phyloP scores from a whole-genome alignment of 2,797 vertebrate species.

The Pantherophis alleghaniensis region DNA sequence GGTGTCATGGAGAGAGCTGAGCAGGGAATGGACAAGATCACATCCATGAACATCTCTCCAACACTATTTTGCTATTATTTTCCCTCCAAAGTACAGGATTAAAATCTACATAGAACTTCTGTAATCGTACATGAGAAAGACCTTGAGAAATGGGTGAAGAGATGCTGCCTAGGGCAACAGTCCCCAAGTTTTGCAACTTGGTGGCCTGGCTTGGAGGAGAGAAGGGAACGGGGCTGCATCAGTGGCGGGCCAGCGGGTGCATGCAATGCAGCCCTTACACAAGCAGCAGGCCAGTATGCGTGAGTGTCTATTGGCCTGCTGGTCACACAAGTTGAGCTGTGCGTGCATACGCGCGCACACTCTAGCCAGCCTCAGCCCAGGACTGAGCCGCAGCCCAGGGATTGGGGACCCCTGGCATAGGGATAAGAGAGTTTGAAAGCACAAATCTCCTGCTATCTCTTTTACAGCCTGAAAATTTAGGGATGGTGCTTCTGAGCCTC shows the following conservation, averaged over 20 bases:
- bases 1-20: background rate
- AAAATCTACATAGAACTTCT: background rate
- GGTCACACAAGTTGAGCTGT: background rate
- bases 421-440: background rate
- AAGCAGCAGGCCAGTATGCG: background rate
- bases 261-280: background rate
- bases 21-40: background rate
- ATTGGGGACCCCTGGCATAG: background rate
- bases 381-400: background rate
- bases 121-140: background rate
- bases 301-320: background rate
- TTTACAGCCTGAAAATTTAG: background rate
- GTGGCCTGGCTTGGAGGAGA: background rate
- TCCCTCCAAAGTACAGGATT: background rate
- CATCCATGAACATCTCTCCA: background rate
- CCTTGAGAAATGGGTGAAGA: background rate
- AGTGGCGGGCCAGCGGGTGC: fast-evolving
- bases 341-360: fast-evolving
- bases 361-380: background rate
- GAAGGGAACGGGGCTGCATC: background rate
- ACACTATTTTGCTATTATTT: background rate
- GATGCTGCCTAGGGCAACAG: background rate
- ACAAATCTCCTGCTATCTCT: background rate
- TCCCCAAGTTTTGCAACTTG: background rate
- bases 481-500: background rate